phyloP scores from a whole-genome alignment of 2,797 vertebrate species.

The Sebastes itinus region DNA sequence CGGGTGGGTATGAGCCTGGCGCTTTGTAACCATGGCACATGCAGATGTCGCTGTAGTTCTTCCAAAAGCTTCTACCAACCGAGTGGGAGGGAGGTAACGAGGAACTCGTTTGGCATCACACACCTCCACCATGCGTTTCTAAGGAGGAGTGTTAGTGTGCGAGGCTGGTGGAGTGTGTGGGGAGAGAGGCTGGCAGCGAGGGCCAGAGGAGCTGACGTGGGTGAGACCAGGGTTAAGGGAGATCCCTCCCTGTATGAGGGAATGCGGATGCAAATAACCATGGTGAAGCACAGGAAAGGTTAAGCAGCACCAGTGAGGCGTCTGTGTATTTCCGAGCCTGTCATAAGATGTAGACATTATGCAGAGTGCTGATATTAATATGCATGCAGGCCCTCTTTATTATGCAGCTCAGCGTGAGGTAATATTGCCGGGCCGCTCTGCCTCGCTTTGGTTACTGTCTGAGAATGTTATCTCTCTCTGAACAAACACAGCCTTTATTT shows the following conservation, averaged over 20 bases:
- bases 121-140: conserved; percentile 77
- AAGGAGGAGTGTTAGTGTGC: conserved; percentile 50
- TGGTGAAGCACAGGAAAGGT: conserved; percentile 77
- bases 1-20: conserved; percentile 79
- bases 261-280: conserved; percentile 87
- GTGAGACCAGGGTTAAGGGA: conserved; percentile 51
- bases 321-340: conserved; percentile 68
- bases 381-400: conserved; percentile 82
- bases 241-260: conserved; percentile 79
- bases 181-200: conserved; percentile 63
- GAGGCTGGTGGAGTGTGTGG: conserved; percentile 53
- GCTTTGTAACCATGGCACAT: conserved; percentile 91
- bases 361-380: conserved; percentile 90
- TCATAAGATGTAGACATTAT: conserved; percentile 88
- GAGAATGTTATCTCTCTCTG: conserved; percentile 65
- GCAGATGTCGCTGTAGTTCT: conserved; percentile 99
- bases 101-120: conserved; percentile 83
- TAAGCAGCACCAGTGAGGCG: conserved; percentile 60
- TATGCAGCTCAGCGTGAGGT: conserved; percentile 77
- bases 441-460: conserved; percentile 66
- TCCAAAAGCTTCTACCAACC: conserved; percentile 89
- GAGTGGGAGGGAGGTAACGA: conserved; percentile 82
- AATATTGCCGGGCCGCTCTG: conserved; percentile 69
- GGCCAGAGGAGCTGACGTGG: conserved; percentile 54
- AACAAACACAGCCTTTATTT: conserved; percentile 69